phyloP scores from a whole-genome alignment of 1,140 invertebrate genomes.

The Steinernema feltiae region DNA sequence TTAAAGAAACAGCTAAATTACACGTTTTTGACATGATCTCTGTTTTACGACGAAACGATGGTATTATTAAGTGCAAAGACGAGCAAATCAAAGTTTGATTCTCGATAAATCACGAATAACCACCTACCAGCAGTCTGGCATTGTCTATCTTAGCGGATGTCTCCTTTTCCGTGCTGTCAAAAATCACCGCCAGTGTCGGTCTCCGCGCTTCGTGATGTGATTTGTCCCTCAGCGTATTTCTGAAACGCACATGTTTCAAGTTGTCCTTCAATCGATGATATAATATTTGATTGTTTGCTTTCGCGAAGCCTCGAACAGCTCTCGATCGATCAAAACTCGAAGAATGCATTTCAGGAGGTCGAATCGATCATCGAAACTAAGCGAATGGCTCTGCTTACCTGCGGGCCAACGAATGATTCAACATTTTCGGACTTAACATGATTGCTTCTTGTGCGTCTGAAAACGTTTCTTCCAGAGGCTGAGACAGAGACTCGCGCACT shows the following conservation, averaged over 20 bases:
- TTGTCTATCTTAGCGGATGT: neutral
- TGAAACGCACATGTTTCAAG: neutral
- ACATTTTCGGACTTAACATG: conserved; percentile 9
- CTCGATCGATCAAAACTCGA: conserved; percentile 1
- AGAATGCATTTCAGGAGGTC: neutral
- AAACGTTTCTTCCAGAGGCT: neutral
- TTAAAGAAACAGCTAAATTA: too few species aligned
- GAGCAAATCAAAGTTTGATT: neutral
- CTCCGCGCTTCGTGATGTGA: neutral
- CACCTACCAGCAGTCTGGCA: neutral
- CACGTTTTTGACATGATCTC: neutral
- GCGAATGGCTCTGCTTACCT: neutral
- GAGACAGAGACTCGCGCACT: neutral
- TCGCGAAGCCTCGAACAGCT: neutral
- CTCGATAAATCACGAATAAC: neutral
- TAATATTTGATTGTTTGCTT: neutral
- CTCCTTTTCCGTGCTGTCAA: neutral
- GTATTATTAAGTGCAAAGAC: too few species aligned
- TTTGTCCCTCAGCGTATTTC: neutral
- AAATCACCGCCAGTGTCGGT: neutral
- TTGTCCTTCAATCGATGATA: neutral
- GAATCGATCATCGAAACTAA: neutral
- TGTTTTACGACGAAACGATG: neutral
- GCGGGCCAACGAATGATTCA: conserved; percentile 5
- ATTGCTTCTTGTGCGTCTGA: neutral